Evolutionary conservation across 1,140 invertebrate species (phyloP), one percentile per base, ranked within the genome.

Genomic region (Antheraea pernyi): DNA sequence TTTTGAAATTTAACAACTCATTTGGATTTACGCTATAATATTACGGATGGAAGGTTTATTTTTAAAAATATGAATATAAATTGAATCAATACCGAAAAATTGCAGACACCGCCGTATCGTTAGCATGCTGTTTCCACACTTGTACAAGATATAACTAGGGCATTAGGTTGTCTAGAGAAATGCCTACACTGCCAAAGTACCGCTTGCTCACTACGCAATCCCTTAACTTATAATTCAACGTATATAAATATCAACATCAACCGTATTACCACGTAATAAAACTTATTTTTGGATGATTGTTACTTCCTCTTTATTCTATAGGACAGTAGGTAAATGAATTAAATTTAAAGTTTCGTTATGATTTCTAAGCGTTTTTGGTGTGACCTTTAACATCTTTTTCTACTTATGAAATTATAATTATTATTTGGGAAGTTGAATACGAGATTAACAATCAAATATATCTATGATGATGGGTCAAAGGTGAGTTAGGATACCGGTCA

Each of bases 111-210:
- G 18, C 18, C 11, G 58, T 59, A 59, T 10, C 39, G 39, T 42
- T 42, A 42, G 11, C 39, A 42, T 7, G 39, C 30, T 6, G 19
- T 61, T 61, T 61, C 59, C 11, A 42, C 39, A 42, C 37, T 6
- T 46, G 18, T n/a, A 18, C 11, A 42, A 0, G 39, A 42, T 42
- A 65, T 72, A 82, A 77, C 70, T 85, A 69, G 83, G 81, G 61
- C 75, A 81, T 67, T 76, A 71, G 81, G 73, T 81, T 83, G 74
- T 73, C 67, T 71, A 76, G 79, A 79, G 77, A 79, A 83, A 81
- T 82, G 76, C 67, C 76, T 76, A 76, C 48, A 39, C 59, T 36
- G 73, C 75, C 79, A 71, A 76, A 79, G 72, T 68, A 73, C 59
- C 82, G 74, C 80, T 85, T 79, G 77, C 69, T 67, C 60, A 69